Evolutionary conservation across 2,888 invertebrate species (phyloP).

Genomic region (Anagyrus pseudococci): DNA sequence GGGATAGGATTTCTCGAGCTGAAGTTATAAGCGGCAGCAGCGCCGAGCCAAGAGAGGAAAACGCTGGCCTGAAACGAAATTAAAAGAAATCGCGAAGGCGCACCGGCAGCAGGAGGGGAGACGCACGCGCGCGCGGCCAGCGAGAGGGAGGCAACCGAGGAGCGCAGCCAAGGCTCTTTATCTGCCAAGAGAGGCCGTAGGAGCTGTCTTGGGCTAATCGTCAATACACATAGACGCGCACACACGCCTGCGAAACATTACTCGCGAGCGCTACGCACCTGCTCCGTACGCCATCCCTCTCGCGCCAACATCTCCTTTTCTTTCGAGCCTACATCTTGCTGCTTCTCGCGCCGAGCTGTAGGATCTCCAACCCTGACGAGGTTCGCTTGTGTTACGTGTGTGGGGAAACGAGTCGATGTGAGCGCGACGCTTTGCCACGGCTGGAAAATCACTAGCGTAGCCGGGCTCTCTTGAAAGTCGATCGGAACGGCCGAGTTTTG

Average conservation of each 20-base stretch:
- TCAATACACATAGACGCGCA: constrained; percentile 45
- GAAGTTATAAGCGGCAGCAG: constrained; percentile 1
- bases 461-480: no score
- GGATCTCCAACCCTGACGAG: no score
- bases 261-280: constrained; percentile 18
- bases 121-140: constrained; percentile 1
- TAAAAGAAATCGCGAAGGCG: constrained; percentile 23
- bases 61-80: constrained; percentile 15
- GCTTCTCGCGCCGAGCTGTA: no score
- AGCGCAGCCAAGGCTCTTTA: constrained; percentile 27
- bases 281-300: constrained; percentile 13
- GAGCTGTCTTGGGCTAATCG: constrained; percentile 49
- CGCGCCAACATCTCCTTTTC: no score
- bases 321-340: no score
- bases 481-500: no score
- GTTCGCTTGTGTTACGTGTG: no score
- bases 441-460: no score
- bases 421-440: neutral
- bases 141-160: neutral
- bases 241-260: constrained; percentile 44
- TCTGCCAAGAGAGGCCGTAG: constrained; percentile 17
- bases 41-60: constrained; percentile 4
- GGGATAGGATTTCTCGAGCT: no score
- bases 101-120: constrained; percentile 3
- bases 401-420: no score